These are phyloP conservation scores for Formicarius rufipectus DNA, from an alignment of 2,113 vertebrate species.

Conservation along the genomic window DNA sequence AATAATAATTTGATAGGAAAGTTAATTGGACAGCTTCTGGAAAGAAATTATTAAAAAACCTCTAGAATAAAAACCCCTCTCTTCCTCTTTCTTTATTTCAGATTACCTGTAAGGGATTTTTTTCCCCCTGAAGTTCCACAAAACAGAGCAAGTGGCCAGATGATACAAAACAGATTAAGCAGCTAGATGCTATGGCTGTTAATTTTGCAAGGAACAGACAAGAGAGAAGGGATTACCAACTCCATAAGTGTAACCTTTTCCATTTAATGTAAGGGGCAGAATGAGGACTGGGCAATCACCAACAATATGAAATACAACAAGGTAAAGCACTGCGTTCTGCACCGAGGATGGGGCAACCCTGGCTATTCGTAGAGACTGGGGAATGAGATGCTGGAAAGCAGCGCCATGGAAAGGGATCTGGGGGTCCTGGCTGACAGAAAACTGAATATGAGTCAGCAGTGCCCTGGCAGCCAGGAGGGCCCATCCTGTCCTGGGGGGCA, in stretches of 20 bases:
- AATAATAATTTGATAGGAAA: not conserved
- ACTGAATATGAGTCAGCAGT: not conserved
- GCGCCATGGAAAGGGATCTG: not conserved
- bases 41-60: not conserved
- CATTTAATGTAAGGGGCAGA: not conserved
- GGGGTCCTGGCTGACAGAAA: not conserved
- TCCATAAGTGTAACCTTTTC: not conserved
- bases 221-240: not conserved
- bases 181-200: not conserved
- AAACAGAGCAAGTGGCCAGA: not conserved
- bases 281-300: not conserved
- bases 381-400: not conserved
- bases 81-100: not conserved
- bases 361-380: not conserved
- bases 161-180: not conserved
- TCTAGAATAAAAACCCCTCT: not conserved
- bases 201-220: not conserved
- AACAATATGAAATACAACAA: not conserved
- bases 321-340: not conserved
- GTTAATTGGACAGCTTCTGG: not conserved
- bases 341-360: not conserved
- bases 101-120: not conserved
- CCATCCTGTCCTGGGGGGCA: not conserved
- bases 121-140: not conserved
- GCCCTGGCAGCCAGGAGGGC: not conserved